Evolutionary conservation across 2,113 vertebrate species (phyloP), one percentile per base, ranked within the genome.

Genomic region (Carassius auratus): DNA sequence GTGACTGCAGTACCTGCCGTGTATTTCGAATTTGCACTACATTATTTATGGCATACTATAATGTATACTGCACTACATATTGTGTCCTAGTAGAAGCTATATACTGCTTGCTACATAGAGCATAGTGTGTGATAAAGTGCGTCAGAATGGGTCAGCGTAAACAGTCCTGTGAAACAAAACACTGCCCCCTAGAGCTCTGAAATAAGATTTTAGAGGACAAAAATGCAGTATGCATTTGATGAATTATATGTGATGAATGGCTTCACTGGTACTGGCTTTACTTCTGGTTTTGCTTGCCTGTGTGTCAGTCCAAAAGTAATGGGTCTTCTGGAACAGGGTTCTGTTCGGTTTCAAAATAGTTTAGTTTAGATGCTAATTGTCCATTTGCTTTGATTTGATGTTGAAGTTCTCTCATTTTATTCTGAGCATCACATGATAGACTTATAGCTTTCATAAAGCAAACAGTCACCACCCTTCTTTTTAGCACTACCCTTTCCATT

Each of bases 391-490:
- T 76, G 14, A 52, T 81, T 50, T 64, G 77, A 50, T 48, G 36
- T 81, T 26, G 1, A 33, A 6, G 38, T 68, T 13, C 48, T 68
- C 30, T 21, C 5, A 0, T 33, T 68, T 81, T 52, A 81, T 81
- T 26, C 79, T 23, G 42, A 30, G 42, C 26, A 13, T 81, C 66
- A 55, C 62, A 52, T n/a, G 15, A 81, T 80, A 45, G 36, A 45
- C 6, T 80, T 81, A 52, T 64, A 81, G 66, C 81, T 83, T 83
- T 69, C 79, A 81, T 68, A 81, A 81, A 81, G 81, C 50, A 2
- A 73, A 12, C 62, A 57, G 50, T 81, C 78, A 81, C 55, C 66
- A 55, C 23, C 12, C 2, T 69, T 83, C 26, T 55, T 83, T 73
- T 36, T 50, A n/a, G 80, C 64, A n/a, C 50, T 38, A 23, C 66